Evolutionary conservation across 2,888 invertebrate genomes (phyloP), one percentile per base, ranked within the genome.

Genomic region (Drosophila fungiperda): DNA sequence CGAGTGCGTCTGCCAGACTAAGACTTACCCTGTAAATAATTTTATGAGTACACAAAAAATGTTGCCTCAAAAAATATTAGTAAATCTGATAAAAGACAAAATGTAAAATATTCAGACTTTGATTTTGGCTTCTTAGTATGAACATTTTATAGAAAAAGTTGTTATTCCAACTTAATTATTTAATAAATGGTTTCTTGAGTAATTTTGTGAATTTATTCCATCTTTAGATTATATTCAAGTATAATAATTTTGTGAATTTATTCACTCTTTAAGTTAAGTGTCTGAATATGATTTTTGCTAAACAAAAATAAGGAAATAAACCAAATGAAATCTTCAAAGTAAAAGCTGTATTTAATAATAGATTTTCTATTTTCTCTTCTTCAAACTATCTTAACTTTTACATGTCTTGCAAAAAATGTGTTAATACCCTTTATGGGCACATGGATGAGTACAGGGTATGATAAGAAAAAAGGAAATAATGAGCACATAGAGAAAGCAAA

Each of bases 401-500:
- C 1, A 40, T n/a, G 1, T 2, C 11, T n/a, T 11, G 0, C 5
- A 2, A 15, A 15, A 7, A 45, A 26, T 17, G 5, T 12, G n/a
- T 29, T 20, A 17, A 42, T 32, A 57, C 15, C 2, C 32, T 20
- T 20, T 20, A 8, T 20, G 15, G 5, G 9, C n/a, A 2, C 2
- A 1, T 9, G 4, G 2, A 1, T 1, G 20, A 3, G 8, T 54
- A 32, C 36, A 73, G 74, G 79, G 74, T 74, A 67, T 67, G 2
- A n/a, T 49, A 48, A 65, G 26, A 40, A 55, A 82, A 86, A 76
- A 62, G 61, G 65, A 78, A 72, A 73, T 88, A 86, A 83, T 86
- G 86, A 86, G 83, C 54, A 71, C 57, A 74, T 71, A 73, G 71
- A 72, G 58, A 71, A 73, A 67, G 69, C 73, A 78, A 81, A 85